Evolutionary conservation across 2,797 vertebrate species (phyloP), one percentile per base, ranked within the genome.

Genomic region (Lutjanus campechanus): DNA sequence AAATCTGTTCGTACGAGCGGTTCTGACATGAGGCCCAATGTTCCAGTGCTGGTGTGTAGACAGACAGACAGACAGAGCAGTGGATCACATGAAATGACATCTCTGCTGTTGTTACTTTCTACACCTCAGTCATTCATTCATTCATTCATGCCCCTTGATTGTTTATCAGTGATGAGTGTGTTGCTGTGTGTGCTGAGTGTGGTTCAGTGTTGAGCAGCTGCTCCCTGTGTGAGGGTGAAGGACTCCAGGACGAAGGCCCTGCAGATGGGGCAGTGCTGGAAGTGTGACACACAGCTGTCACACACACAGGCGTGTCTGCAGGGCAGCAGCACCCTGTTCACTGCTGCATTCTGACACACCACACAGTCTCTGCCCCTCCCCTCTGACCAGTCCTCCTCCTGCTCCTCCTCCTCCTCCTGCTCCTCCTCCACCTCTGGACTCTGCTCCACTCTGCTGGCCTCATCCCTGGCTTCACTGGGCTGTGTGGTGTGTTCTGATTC

Each of bases 251-350:
- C 95, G 15, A 97, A 97, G n/a, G 97, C 96, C 58, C 98, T 94
- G 90, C 98, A 99, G 93, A 99, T 98, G 0, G 98, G 98, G 75
- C 98, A 99, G 91, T 97, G 97, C 82, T 97, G 97, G 74, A 99
- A 97, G 56, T 93, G 96, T 1, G 84, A 89, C 47, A 97, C 84
- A 2, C 98, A 99, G 78, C 92, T 91, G n/a, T 99, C 94, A 0
- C 98, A 99, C 67, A 99, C 91, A 70, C 98, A 99, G 0, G 97
- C 89, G 7, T 99, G 98, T 22, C 98, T 93, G 88, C 98, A 99
- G 0, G 98, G 98, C 61, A 99, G 90, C 19, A 99, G 94, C 1
- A 98, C 98, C 79, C 97, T 95, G 95, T 98, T 99, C 73, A 99
- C 96, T 0, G 94, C 64, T 10, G 96, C 97, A 0, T 98, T 99